Evolutionary conservation across 2,797 vertebrate genomes (phyloP).

Genomic region (Hippoglossus hippoglossus): DNA sequence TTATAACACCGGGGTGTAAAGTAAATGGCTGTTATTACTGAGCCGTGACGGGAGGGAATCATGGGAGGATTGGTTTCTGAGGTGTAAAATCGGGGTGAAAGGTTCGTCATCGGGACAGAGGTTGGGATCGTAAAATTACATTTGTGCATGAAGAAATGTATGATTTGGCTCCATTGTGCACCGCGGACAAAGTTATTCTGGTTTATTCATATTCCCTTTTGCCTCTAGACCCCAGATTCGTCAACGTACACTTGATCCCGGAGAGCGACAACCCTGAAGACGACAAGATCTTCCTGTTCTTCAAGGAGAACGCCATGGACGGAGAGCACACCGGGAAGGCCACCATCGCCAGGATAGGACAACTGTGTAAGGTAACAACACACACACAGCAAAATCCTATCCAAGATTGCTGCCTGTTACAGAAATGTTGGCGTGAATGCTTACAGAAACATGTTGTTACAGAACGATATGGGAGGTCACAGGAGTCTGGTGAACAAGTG

Average conservation of each 20-base stretch:
- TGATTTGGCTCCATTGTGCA: neutral
- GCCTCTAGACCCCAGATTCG: conserved; percentile 91
- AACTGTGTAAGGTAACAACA: conserved; percentile 97
- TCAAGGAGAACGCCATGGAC: conserved; percentile 98
- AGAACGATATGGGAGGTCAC: conserved; percentile 99
- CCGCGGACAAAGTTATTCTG: neutral
- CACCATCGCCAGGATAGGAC: conserved; percentile 96
- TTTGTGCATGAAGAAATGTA: conserved; percentile 10
- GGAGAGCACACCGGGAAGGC: conserved; percentile 97
- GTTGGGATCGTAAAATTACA: conserved; percentile 22
- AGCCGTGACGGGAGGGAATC: conserved; percentile 66
- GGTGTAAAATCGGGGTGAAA: conserved; percentile 68
- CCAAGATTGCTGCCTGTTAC: too few relatives aligned
- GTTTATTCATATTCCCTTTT: conserved; percentile 5
- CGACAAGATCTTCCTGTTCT: conserved; percentile 99
- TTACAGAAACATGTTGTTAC: conserved; percentile 20
- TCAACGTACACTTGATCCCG: conserved; percentile 92
- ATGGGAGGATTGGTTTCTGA: conserved; percentile 55
- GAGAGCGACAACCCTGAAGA: conserved; percentile 99
- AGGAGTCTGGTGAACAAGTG: conserved; percentile 99
- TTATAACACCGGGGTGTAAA: conserved; percentile 65
- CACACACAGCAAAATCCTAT: conserved; percentile 34
- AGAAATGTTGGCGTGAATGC: neutral
- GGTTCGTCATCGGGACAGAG: conserved; percentile 45
- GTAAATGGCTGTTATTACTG: conserved; percentile 58